Evolutionary conservation across 2,113 vertebrate species (phyloP).

Genomic region (Sapajus apella): DNA sequence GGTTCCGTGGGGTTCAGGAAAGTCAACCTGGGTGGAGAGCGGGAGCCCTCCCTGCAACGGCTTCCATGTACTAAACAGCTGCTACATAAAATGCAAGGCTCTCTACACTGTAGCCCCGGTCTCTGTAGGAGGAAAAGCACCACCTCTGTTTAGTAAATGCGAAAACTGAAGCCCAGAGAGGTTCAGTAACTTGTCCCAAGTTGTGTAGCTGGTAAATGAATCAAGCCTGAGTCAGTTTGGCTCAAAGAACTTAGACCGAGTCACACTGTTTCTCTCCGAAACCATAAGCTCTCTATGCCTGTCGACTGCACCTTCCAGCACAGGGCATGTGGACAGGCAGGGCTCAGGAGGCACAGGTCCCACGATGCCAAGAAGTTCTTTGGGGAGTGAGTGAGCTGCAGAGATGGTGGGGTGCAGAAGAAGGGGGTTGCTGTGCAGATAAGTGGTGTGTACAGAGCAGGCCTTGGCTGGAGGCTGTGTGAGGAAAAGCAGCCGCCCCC

Average conservation of each 20-base stretch:
- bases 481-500: background rate
- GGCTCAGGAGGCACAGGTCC: background rate
- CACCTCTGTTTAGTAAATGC: background rate
- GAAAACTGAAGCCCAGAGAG: background rate
- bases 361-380: fast-evolving
- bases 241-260: background rate
- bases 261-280: background rate
- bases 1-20: background rate
- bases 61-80: background rate
- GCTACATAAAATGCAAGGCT: background rate
- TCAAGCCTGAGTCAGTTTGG: background rate
- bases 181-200: background rate
- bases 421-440: background rate
- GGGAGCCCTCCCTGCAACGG: background rate
- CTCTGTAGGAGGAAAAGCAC: background rate
- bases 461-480: background rate
- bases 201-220: background rate
- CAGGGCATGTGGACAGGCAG: background rate
- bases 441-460: no score
- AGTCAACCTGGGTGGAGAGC: background rate
- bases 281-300: background rate
- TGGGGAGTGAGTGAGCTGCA: background rate
- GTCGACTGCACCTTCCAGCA: background rate
- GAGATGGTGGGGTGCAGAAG: background rate
- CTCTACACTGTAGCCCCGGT: fast-evolving